Evolutionary conservation across 2,113 vertebrate species (phyloP).

Genomic region (rat (Rattus norvegicus)): GRCr8 NC_086021.1:49783501-49784000

Average conservation of each 20-base stretch:
- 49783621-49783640: constrained; percentile 54
- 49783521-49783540: constrained; percentile 72
- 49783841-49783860: constrained; percentile 66
- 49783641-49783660: constrained; percentile 56
- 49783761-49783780: constrained; percentile 55
- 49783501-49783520: constrained; percentile 66
- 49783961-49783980: constrained; percentile 74
- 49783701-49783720: constrained; percentile 50
- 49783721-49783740: constrained; percentile 68
- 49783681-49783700: constrained; percentile 77
- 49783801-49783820: constrained; percentile 54
- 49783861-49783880: constrained; percentile 44
- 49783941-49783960: constrained; percentile 77
- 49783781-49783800: constrained; percentile 60
- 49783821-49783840: constrained; percentile 63
- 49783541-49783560: constrained; percentile 65
- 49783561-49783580: constrained; percentile 60
- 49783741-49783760: constrained; percentile 44
- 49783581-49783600: constrained; percentile 63
- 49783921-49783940: constrained; percentile 48
- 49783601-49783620: constrained; percentile 34
- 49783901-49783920: constrained; percentile 66
- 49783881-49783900: constrained; percentile 57
- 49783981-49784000: constrained; percentile 81
- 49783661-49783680: constrained; percentile 82